These are phyloP conservation scores for Spodoptera exigua DNA, from an alignment of 2,888 invertebrate genomes.

Conservation along the genomic window DNA sequence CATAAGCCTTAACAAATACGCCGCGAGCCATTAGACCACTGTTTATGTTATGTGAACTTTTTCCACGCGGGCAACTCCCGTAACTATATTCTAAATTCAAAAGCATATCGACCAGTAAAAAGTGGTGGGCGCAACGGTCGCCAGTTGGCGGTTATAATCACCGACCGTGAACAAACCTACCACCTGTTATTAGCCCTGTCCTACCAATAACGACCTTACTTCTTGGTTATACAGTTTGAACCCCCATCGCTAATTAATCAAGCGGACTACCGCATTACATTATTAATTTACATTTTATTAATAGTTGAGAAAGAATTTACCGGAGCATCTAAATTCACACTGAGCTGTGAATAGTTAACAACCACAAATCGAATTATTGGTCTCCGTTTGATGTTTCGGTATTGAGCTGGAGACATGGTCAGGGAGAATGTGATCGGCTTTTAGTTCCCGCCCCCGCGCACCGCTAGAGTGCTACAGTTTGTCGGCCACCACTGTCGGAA, in stretches of 20 bases:
- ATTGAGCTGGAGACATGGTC: no score
- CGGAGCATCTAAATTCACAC: no score
- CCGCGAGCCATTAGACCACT: conserved; percentile 13
- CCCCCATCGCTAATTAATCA: conserved; percentile 32
- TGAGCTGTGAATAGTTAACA: no score
- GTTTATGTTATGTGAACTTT: conserved; percentile 31
- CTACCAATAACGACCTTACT: conserved; percentile 44
- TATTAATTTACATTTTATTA: neutral
- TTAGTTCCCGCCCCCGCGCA: no score
- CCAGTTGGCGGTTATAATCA: conserved; percentile 78
- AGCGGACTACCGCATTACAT: conserved; percentile 10
- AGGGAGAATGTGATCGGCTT: no score
- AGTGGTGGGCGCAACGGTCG: conserved; percentile 73
- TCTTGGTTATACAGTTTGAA: conserved; percentile 26
- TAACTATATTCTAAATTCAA: conserved; percentile 53
- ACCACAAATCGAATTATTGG: no score
- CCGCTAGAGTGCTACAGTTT: neutral
- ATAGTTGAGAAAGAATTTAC: neutral
- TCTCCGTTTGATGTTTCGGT: no score
- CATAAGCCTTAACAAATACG: conserved; percentile 14
- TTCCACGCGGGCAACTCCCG: conserved; percentile 28
- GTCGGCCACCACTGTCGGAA: neutral
- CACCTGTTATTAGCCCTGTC: conserved; percentile 72
- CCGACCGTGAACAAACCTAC: conserved; percentile 76
- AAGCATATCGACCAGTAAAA: conserved; percentile 64